Conservation (phyloP, 2,888 invertebrate genomes). For the Chesias legatella region DNA sequence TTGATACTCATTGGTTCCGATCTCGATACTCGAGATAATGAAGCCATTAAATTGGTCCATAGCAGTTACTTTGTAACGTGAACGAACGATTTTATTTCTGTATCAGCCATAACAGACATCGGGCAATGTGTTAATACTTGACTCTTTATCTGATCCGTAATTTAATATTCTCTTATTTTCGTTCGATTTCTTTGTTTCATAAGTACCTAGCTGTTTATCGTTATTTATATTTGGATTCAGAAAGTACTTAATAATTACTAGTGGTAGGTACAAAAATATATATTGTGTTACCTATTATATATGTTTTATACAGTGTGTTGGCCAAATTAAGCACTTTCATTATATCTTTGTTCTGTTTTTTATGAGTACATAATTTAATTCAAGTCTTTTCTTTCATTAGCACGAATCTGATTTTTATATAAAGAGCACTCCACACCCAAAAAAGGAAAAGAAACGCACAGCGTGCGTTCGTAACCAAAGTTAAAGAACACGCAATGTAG, state of each 20-base stretch:
- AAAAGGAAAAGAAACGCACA: conserved; percentile 41
- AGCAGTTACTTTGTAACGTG: conserved; percentile 20
- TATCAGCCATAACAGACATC: conserved; percentile 37
- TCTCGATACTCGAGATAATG: conserved; percentile 71
- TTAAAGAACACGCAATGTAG: conserved; percentile 59
- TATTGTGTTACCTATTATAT: too few relatives aligned
- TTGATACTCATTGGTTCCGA: conserved; percentile 32
- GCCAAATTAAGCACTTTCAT: not conserved
- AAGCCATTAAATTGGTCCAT: conserved; percentile 63
- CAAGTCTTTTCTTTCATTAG: conserved; percentile 32
- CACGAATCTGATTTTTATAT: conserved; percentile 39
- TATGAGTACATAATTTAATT: conserved; percentile 18
- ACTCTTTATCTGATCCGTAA: conserved; percentile 7
- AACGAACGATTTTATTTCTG: conserved; percentile 57
- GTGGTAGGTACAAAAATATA: too few relatives aligned
- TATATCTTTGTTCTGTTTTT: too few relatives aligned
- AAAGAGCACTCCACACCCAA: conserved; percentile 36
- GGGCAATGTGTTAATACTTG: conserved; percentile 52
- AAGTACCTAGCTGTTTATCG: too few relatives aligned
- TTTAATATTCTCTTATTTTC: conserved; percentile 5
- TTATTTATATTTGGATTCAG: too few relatives aligned
- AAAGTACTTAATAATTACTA: too few relatives aligned
- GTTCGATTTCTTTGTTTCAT: not conserved
- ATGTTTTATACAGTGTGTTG: too few relatives aligned
- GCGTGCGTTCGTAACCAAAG: conserved; percentile 58